Conservation (phyloP, 2,888 invertebrate species). For the Cryptosula pallasiana region DNA sequence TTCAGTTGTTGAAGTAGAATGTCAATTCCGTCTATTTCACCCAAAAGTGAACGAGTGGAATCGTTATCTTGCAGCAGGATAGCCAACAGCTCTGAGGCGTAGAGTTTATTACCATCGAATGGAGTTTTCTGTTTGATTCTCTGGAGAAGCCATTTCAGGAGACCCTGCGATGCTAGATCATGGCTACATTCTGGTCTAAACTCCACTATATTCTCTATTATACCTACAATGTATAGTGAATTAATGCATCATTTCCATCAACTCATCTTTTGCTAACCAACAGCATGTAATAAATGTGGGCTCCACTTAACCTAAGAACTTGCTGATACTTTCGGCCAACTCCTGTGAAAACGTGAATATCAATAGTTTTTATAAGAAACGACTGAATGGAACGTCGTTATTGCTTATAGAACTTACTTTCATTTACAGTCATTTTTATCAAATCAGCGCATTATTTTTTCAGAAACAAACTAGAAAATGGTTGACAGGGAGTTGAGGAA, state of each 20-base stretch:
- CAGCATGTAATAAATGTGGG: too few species aligned
- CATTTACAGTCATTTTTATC: too few species aligned
- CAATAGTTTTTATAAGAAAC: too few species aligned
- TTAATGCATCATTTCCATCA: background rate
- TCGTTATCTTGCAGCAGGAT: slow-evolving; percentile 87
- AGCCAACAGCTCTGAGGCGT: slow-evolving; percentile 90
- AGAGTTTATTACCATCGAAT: slow-evolving; percentile 90
- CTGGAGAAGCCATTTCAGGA: slow-evolving; percentile 85
- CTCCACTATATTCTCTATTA: slow-evolving; percentile 92
- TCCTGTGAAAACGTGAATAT: slow-evolving; percentile 27
- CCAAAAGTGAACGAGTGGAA: slow-evolving; percentile 59
- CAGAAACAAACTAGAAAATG: too few species aligned
- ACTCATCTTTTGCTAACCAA: background rate
- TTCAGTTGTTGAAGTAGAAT: slow-evolving; percentile 89
- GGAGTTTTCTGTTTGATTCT: slow-evolving; percentile 76
- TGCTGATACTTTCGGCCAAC: background rate
- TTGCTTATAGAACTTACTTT: too few species aligned
- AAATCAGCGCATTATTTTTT: too few species aligned
- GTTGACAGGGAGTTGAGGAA: too few species aligned
- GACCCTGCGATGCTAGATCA: slow-evolving; percentile 83
- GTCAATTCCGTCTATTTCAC: slow-evolving; percentile 94
- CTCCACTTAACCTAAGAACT: too few species aligned
- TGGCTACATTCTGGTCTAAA: slow-evolving; percentile 75
- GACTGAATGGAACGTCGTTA: too few species aligned
- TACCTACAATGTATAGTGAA: slow-evolving; percentile 58